A percentile compares a stretch with the other conserved stretches of the same genome.
These are phyloP conservation scores for Zosterops hypoxanthus DNA, from an alignment of 2,113 vertebrate species.

Conservation along the genomic window DNA sequence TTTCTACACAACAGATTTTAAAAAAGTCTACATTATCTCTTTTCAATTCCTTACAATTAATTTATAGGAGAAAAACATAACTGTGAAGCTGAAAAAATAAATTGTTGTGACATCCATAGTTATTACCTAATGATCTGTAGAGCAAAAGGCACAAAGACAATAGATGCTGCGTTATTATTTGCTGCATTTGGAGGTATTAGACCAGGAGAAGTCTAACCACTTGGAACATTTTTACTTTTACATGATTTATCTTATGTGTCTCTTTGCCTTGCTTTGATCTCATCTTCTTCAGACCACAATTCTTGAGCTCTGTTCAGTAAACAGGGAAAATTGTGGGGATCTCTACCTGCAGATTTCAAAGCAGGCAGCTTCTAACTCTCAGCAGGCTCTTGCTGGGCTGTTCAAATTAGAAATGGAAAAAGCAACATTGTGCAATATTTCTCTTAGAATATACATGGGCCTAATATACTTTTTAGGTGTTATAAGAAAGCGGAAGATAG, in stretches of 20 bases:
- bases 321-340: not conserved
- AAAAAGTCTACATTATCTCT: accelerated
- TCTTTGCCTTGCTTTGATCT: not conserved
- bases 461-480: not conserved
- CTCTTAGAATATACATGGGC: not conserved
- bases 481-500: not conserved
- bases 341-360: not conserved
- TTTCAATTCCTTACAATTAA: not conserved
- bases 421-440: not conserved
- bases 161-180: not conserved
- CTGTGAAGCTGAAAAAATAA: not conserved
- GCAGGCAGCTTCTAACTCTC: not conserved
- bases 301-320: not conserved
- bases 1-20: not conserved
- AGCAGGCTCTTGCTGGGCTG: not conserved
- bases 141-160: not conserved
- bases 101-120: not conserved
- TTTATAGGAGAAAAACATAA: not conserved
- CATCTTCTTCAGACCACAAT: not conserved
- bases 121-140: not conserved
- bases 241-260: not conserved
- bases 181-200: not conserved
- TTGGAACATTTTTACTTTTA: not conserved
- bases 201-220: not conserved
- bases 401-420: not conserved